Base-by-base conservation (phyloP, 2,797 vertebrate species). In the Capromys pilorides region DNA sequence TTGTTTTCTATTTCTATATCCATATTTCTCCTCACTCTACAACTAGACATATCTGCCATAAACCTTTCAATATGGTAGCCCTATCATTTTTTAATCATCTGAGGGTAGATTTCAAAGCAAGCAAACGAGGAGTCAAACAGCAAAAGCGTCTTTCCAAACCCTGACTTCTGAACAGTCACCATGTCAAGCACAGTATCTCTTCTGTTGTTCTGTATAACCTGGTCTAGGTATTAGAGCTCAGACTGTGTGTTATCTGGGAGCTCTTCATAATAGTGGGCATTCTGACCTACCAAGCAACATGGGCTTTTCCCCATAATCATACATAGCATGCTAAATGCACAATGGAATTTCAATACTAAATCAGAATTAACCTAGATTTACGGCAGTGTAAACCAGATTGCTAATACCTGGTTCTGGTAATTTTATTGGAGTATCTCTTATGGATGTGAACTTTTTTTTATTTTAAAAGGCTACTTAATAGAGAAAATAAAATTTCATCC, bases 401-500 rank as follows among this genome's bases (percentile, higher is more conserved):
- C 87, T 97, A 97, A 93, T 91, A 97, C 79, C 88, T 87, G 80
- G 91, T 83, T 95, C 90, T 87, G 80, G 91, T 83, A 94, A 94
- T 95, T 94, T 97, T 96, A 93, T 91, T 97, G 95, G 61, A 93
- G 67, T 80, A 91, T 62, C 33, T 71, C 93, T 96, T 97, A 41
- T 96, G 61, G 92, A 1, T 0, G 1, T 83, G 83, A 96, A 90
- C 82, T 96, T 94, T 97, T 54, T 93, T 54, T 93, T 95, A 92
- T 92, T 91, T 95, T 86, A 95, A 93, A 90, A 97, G 96, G 61
- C 95, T 96, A 94, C 86, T 93, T 97, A 96, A 91, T 78, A 96
- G 92, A 69, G 79, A 95, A 97, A 97, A 98, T 71, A 97, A 96
- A 97, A 95, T 67, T 92, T 88, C 67, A 87, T 92, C 90, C 66